Conservation (phyloP, 1,140 invertebrate genomes). For the Lepidotrigona ventralis region DNA sequence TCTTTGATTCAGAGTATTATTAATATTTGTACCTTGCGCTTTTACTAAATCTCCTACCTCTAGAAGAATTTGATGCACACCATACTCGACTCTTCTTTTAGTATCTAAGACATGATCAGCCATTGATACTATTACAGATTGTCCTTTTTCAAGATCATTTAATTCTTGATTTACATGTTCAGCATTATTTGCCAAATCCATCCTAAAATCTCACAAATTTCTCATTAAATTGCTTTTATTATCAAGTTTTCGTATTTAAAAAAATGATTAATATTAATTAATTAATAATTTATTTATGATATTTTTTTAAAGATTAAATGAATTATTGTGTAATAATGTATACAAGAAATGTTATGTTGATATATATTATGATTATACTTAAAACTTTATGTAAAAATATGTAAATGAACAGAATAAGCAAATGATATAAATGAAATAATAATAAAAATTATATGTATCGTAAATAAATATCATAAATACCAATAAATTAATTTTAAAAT, state of each 20-base stretch:
- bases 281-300: not conserved
- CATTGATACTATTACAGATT: conserved; percentile 90
- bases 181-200: conserved; percentile 73
- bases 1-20: conserved; percentile 84
- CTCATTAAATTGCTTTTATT: conserved; percentile 4
- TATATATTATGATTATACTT: not conserved
- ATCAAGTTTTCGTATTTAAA: not conserved
- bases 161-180: conserved; percentile 78
- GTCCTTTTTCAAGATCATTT: conserved; percentile 85
- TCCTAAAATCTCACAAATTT: conserved; percentile 54
- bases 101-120: conserved; percentile 92
- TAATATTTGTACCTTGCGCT: conserved; percentile 84
- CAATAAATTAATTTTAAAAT: not conserved
- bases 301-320: not conserved
- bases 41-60: conserved; percentile 88
- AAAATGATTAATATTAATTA: not conserved
- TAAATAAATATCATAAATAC: not conserved
- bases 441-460: not conserved
- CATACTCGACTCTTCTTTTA: conserved; percentile 91
- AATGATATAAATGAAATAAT: not conserved
- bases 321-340: not conserved
- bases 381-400: not conserved
- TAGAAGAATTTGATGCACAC: conserved; percentile 91
- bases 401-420: not conserved
- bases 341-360: not conserved